Base-by-base conservation (phyloP, 1,140 invertebrate species). In the Sarcophaga peregrina region DNA sequence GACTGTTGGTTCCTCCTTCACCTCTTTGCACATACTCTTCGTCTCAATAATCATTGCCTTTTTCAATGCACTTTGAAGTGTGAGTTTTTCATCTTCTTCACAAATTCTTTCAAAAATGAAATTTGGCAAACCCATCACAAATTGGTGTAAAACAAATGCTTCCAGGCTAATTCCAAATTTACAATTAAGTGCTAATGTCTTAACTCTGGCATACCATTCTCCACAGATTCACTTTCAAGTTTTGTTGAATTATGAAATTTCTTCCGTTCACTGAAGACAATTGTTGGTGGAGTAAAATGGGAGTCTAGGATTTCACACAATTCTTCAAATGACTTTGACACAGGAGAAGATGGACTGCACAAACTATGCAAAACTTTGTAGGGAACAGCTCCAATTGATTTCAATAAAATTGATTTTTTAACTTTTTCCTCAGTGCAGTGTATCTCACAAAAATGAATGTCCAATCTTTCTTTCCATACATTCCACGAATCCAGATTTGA, bases 341-440 rank as follows among this genome's bases (percentile, higher is more conserved):
- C 81, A 3, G 81, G 81, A 15, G 58, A 46, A 8, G 68, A 54
- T 46, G 58, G 81, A 72, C 52, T 37, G 58, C 58, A 82, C 45
- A 72, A 73, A 82, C 58, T 82, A 37, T 72, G 81, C 13, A 82
- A 47, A 45, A 82, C 48, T n/a, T 52, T 47, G 15, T 82, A 82
- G 15, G 62, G 20, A 7, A 17, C 58, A n/a, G 37, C 62, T 8
- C 58, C 62, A 48, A 82, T 72, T 15, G 54, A n/a, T 72, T 82
- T 82, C 58, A 82, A 72, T 15, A 73, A 50, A 13, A 62, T 81
- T 5, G 68, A 37, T 10, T 73, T 73, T 73, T 73, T 73, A 3
- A 25, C 25, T n/a, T 73, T 37, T 9, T 73, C 68, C 1, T 68
- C n/a, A n/a, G n/a, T n/a, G n/a, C n/a, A n/a, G n/a, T n/a, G n/a